phyloP scores from a whole-genome alignment of 2,888 invertebrate species.

The Griposia aprilina region DNA sequence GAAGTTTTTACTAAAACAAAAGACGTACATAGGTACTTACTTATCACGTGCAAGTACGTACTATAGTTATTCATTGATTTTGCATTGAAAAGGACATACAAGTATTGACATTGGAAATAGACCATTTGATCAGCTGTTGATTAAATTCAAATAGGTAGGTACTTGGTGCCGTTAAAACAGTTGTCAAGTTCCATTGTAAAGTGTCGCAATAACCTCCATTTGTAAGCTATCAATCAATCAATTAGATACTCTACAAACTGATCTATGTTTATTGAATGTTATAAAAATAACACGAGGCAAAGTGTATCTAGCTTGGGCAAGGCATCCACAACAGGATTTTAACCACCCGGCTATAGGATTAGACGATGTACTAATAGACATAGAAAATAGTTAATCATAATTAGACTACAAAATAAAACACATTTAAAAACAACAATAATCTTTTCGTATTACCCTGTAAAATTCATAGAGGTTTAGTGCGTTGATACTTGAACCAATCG shows the following conservation, averaged over 20 bases:
- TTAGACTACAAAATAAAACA: no score
- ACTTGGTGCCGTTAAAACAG: neutral
- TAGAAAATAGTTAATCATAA: no score
- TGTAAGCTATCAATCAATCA: slow-evolving; percentile 18
- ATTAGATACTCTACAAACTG: slow-evolving; percentile 3
- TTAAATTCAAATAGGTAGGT: neutral
- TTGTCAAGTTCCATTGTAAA: neutral
- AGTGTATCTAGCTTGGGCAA: no score
- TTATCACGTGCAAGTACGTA: neutral
- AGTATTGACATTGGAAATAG: neutral
- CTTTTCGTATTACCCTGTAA: no score
- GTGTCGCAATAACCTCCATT: neutral
- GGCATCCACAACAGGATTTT: no score
- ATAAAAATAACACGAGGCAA: slow-evolving; percentile 21
- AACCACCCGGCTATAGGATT: no score
- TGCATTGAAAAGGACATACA: neutral
- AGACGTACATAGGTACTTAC: neutral
- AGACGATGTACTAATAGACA: no score
- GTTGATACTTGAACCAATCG: no score
- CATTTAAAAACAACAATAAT: no score
- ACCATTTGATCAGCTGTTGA: neutral
- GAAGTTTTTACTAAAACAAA: neutral
- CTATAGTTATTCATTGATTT: neutral
- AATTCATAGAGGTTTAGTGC: no score
- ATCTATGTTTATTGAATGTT: slow-evolving; percentile 11